These are phyloP conservation scores for Pipistrellus pygmaeus DNA, from an alignment of 2,797 vertebrate genomes.

Conservation along the genomic window DNA sequence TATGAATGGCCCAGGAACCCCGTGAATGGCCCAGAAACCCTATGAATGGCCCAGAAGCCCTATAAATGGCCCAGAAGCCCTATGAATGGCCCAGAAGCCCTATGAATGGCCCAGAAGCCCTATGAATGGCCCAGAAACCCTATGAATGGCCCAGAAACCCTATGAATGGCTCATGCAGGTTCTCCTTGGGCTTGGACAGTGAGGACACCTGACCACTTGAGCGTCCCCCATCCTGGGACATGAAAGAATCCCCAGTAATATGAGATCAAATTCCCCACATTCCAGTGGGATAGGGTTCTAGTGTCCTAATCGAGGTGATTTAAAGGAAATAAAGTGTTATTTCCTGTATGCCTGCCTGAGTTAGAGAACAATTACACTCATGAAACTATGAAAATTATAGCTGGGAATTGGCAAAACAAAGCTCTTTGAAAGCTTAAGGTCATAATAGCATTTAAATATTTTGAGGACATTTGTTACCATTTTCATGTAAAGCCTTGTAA, in stretches of 20 bases:
- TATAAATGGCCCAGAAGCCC: not conserved
- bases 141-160: not conserved
- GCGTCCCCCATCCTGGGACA: not conserved
- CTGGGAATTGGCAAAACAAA: slow-evolving; percentile 18
- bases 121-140: not conserved
- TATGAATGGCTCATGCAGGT: not conserved
- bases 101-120: not conserved
- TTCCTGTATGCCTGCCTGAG: not conserved
- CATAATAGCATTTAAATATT: slow-evolving; percentile 56
- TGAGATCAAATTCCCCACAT: slow-evolving; percentile 30
- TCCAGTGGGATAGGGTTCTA: not conserved
- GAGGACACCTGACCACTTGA: not conserved
- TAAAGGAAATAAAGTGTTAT: slow-evolving; percentile 46
- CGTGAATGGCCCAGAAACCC: not conserved
- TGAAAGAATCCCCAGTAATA: not conserved
- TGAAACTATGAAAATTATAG: slow-evolving; percentile 50
- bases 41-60: not conserved
- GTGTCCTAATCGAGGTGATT: slow-evolving; percentile 40
- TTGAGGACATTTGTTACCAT: slow-evolving; percentile 32
- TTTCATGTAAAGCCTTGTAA: slow-evolving; percentile 37
- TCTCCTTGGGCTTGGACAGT: not conserved
- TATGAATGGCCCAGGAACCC: not conserved
- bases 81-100: not conserved
- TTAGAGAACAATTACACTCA: not conserved
- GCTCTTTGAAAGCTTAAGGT: slow-evolving; percentile 53